phyloP scores from a whole-genome alignment of 2,797 vertebrate species.

The Argya squamiceps region DNA sequence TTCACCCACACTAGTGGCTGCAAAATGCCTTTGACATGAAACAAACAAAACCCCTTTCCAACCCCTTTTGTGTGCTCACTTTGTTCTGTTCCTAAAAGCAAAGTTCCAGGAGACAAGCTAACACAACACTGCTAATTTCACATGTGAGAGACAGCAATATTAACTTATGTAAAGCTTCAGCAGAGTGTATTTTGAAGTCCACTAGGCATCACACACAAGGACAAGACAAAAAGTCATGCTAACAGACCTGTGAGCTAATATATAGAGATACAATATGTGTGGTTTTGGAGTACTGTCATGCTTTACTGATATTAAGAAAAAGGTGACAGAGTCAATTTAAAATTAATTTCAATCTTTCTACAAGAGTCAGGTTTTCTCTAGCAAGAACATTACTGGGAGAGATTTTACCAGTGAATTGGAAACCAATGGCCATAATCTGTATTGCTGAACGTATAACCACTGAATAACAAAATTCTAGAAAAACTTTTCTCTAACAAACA shows the following conservation, averaged over 20 bases:
- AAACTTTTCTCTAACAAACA: not conserved
- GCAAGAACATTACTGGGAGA: not conserved
- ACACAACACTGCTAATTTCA: not conserved
- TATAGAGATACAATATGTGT: not conserved
- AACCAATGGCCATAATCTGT: not conserved
- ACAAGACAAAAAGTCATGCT: not conserved
- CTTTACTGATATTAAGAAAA: not conserved
- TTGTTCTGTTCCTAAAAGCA: not conserved
- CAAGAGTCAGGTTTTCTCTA: not conserved
- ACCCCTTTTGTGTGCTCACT: not conserved
- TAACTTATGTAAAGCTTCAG: not conserved
- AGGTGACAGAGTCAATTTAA: not conserved
- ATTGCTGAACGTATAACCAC: not conserved
- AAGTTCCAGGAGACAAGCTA: not conserved
- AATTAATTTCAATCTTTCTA: not conserved
- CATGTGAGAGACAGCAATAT: not conserved
- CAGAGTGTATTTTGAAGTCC: not conserved
- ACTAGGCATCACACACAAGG: not conserved
- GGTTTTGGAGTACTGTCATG: not conserved
- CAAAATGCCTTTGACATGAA: constrained; percentile 69
- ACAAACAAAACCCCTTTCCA: constrained; percentile 58
- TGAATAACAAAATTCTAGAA: not conserved
- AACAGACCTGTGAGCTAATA: not conserved
- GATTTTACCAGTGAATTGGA: not conserved
- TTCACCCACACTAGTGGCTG: constrained; percentile 56